These are phyloP conservation scores for Odocoileus virginianus DNA, from an alignment of 2,113 vertebrate genomes.

Conservation along the genomic window DNA sequence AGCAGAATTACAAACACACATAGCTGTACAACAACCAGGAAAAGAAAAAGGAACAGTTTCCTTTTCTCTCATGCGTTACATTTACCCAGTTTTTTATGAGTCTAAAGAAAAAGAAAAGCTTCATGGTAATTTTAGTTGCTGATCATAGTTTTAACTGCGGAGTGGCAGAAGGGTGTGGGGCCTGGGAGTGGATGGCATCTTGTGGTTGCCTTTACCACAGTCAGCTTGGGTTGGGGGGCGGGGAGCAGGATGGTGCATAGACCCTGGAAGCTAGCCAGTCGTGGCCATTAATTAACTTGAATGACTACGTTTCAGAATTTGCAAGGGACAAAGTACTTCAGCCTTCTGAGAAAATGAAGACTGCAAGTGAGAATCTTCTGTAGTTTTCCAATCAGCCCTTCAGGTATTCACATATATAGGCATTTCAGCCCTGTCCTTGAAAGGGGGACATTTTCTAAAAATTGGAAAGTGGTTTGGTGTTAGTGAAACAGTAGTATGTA, in stretches of 20 bases:
- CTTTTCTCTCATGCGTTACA: neutral
- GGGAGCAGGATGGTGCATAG: neutral
- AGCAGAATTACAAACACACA: neutral
- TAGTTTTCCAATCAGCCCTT: slow-evolving; percentile 29
- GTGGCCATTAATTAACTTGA: slow-evolving; percentile 42
- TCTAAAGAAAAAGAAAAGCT: neutral
- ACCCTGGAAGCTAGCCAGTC: slow-evolving; percentile 12
- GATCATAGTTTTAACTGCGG: slow-evolving; percentile 54
- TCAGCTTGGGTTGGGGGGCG: neutral
- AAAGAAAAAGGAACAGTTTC: neutral
- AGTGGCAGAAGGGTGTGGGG: slow-evolving; percentile 39
- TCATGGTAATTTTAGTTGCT: slow-evolving; percentile 38
- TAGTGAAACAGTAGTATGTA: neutral
- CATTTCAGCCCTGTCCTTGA: neutral
- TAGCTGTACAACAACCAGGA: neutral
- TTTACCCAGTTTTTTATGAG: slow-evolving; percentile 14
- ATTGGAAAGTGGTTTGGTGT: slow-evolving; percentile 1
- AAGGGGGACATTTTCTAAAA: slow-evolving; percentile 7
- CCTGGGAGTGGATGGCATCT: neutral
- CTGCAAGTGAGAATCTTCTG: slow-evolving; percentile 26
- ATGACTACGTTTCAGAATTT: slow-evolving; percentile 53
- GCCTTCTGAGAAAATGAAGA: slow-evolving; percentile 38
- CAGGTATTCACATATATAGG: neutral
- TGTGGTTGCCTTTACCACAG: slow-evolving; percentile 49
- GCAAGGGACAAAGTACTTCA: slow-evolving; percentile 16